Evolutionary conservation across 1,140 invertebrate genomes (phyloP), one percentile per base, ranked within the genome.

Genomic region (Bombus soroeensis): DNA sequence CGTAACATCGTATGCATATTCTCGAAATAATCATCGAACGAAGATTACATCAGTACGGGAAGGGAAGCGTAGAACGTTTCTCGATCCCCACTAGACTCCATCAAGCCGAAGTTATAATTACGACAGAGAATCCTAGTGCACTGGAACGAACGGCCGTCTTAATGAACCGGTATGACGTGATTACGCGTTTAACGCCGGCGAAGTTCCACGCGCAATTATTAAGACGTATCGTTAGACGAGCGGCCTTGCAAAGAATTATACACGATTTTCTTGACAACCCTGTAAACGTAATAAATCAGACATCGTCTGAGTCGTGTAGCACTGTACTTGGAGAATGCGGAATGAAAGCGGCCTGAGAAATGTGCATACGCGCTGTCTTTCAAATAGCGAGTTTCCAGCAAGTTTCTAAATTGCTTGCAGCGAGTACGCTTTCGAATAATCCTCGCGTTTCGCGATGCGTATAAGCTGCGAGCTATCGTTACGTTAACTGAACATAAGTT

Each of bases 81-180:
- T 28, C 70, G 39, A 73, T 73, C 41, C 71, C 15, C 41, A 32
- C 41, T 73, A 41, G 71, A 47, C 43, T 78, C 12, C 34, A 10
- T 64, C 22, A 18, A 34, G 25, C 43, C n/a, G 3, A 83, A 76
- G 43, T 76, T 74, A 76, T 74, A 76, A 83, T 76, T 83, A 83
- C 43, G 81, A 76, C 41, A 83, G 62, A 64, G 43, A 47, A 83
- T 68, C 72, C 57, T 3, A 37, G 72, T 28, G 70, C 68, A 59
- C 70, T 41, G 47, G 43, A 57, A 39, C 68, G 53, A 57, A n/a
- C 34, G 25, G 6, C 10, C 53, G 18, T 34, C 9, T 28, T 81
- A 81, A 81, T 81, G 70, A 81, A 81, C 64, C 37, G 22, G 34
- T 53, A 57, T 62, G 53, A 41, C 79, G 62, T 81, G 72, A 81